Conservation (phyloP, 2,797 vertebrate species). For the Nasua narica region DNA sequence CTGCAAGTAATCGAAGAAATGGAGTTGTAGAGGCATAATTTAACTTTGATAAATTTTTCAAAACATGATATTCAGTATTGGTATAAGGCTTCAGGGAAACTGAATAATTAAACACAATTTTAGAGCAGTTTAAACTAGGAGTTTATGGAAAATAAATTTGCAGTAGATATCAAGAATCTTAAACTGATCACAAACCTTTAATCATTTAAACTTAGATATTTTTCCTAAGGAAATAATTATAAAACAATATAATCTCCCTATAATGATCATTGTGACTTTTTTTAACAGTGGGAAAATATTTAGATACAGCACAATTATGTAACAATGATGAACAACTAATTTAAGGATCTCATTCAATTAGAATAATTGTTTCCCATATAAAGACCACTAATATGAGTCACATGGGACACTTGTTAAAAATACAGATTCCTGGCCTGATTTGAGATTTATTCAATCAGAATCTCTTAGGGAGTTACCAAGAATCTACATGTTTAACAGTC, state of each 20-base stretch:
- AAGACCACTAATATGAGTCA: background rate
- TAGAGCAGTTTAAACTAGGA: background rate
- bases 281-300: background rate
- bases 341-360: background rate
- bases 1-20: background rate
- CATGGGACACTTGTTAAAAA: background rate
- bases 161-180: background rate
- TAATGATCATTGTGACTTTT: background rate
- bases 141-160: slow-evolving; percentile 18
- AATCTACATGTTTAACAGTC: background rate
- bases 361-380: background rate
- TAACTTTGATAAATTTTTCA: background rate
- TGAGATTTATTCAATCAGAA: background rate
- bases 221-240: background rate
- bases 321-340: background rate
- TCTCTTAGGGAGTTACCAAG: background rate
- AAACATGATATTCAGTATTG: background rate
- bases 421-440: background rate
- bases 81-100: background rate
- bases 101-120: background rate
- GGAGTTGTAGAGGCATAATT: background rate
- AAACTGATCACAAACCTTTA: background rate
- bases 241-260: background rate
- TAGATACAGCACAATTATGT: background rate
- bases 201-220: background rate